Conservation (phyloP, 2,113 vertebrate species). For the Elephantulus edwardii region DNA sequence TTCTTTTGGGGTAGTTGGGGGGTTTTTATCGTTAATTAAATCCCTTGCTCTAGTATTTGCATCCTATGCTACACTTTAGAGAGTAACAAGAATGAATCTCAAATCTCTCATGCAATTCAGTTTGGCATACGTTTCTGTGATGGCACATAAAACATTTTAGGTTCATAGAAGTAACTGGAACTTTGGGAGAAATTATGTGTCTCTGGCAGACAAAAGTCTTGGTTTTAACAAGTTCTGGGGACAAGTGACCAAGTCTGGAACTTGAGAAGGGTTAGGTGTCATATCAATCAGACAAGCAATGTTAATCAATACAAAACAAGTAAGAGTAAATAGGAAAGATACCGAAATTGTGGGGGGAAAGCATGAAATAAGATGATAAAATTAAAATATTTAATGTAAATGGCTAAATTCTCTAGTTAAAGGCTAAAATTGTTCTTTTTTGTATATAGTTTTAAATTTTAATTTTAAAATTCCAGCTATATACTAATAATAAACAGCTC, state of each 20-base stretch:
- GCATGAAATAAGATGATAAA: neutral
- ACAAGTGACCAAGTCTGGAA: neutral
- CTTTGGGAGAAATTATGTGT: neutral
- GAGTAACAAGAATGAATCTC: neutral
- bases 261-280: neutral
- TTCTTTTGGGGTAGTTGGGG: neutral
- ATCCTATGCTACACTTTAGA: neutral
- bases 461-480: neutral
- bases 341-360: neutral
- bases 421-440: neutral
- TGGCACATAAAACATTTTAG: neutral
- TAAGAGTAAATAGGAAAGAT: neutral
- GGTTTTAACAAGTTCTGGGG: neutral
- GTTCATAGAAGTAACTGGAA: neutral
- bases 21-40: constrained; percentile 4
- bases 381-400: neutral
- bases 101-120: neutral
- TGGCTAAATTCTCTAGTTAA: constrained; percentile 5
- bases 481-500: neutral
- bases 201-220: neutral
- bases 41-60: neutral
- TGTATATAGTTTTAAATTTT: neutral
- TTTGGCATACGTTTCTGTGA: neutral
- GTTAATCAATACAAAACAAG: constrained; percentile 3
- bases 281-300: neutral